phyloP scores from a whole-genome alignment of 1,140 invertebrate genomes.

The Pogonus chalceus region DNA sequence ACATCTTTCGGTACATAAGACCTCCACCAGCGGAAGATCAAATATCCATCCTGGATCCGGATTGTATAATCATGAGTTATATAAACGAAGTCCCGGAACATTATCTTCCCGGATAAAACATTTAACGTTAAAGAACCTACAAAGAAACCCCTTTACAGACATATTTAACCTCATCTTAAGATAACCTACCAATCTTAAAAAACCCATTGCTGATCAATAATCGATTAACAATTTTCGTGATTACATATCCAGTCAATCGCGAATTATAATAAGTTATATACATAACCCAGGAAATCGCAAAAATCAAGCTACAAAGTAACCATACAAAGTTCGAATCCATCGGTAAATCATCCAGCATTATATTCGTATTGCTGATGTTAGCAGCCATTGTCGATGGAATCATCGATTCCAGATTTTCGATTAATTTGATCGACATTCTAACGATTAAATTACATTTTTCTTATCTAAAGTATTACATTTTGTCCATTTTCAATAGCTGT shows the following conservation, averaged over 20 bases:
- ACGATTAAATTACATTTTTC: no score
- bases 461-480: no score
- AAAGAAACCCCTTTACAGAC: slow-evolving; percentile 23
- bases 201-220: slow-evolving; percentile 78
- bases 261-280: slow-evolving; percentile 96
- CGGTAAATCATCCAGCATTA: slow-evolving; percentile 56
- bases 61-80: slow-evolving; percentile 91
- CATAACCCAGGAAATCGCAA: slow-evolving; percentile 78
- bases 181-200: slow-evolving; percentile 76
- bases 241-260: slow-evolving; percentile 76
- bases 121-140: slow-evolving; percentile 88
- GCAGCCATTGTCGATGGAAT: no score
- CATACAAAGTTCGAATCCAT: slow-evolving; percentile 73
- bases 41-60: slow-evolving; percentile 91
- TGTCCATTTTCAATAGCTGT: no score
- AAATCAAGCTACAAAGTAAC: slow-evolving; percentile 69
- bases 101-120: slow-evolving; percentile 93
- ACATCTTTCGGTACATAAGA: slow-evolving; percentile 91
- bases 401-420: no score
- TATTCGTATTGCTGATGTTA: slow-evolving; percentile 10
- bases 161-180: slow-evolving; percentile 16
- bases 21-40: slow-evolving; percentile 95
- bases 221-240: slow-evolving; percentile 81
- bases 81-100: slow-evolving; percentile 94
- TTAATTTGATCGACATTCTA: no score